These are phyloP conservation scores for Rhagonycha fulva DNA, from an alignment of 2,888 invertebrate genomes.

Conservation along the genomic window DNA sequence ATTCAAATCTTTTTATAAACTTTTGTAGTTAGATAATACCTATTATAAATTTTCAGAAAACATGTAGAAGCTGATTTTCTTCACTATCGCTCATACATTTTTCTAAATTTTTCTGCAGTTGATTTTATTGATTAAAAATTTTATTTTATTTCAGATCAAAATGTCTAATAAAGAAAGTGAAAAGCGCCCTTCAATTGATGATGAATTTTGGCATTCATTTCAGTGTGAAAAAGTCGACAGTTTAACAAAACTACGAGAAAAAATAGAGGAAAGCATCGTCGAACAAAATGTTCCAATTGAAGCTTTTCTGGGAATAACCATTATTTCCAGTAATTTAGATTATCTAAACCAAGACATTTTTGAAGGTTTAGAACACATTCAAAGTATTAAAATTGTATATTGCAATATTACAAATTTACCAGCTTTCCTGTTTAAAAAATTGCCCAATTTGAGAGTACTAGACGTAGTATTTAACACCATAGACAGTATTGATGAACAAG, in stretches of 20 bases:
- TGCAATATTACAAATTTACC: conserved; percentile 13
- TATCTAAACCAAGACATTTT: conserved; percentile 12
- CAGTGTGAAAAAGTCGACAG: conserved; percentile 1
- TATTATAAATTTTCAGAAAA: not conserved
- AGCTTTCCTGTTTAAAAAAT: not conserved
- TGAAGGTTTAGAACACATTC: conserved; percentile 6
- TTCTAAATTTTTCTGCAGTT: not conserved
- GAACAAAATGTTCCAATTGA: conserved; percentile 7
- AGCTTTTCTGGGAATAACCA: conserved; percentile 15
- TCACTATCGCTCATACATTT: not conserved
- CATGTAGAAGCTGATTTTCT: not conserved
- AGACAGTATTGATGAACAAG: not conserved
- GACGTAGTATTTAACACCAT: conserved; percentile 18
- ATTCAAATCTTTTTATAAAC: too few relatives aligned
- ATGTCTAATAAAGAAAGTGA: not conserved
- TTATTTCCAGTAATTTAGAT: conserved; percentile 9
- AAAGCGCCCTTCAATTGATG: conserved; percentile 4
- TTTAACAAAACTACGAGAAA: not conserved
- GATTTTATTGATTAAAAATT: not conserved
- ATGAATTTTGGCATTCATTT: conserved; percentile 15
- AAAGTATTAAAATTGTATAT: conserved; percentile 8
- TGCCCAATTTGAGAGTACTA: conserved; percentile 1
- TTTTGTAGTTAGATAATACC: not conserved
- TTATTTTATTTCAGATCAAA: not conserved
- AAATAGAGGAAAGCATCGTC: conserved; percentile 6